Base-by-base conservation (phyloP, 2,113 vertebrate species). In the Actinemys pallida region DNA sequence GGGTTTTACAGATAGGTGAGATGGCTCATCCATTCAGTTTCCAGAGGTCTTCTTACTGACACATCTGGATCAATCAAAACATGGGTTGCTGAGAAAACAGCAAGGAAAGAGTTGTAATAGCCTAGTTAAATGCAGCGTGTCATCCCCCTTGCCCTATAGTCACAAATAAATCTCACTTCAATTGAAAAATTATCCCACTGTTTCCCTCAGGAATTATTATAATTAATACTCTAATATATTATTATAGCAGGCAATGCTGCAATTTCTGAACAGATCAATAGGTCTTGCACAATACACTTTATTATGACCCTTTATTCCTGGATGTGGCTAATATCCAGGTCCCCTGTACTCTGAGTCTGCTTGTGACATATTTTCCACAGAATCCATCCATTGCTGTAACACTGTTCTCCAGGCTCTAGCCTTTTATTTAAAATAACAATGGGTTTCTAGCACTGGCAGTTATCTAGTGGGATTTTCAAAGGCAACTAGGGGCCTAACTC, bases 401-500 rank as follows among this genome's bases (percentile, higher is more conserved):
- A 24, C 1, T 16, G 2, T 2, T 12, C 0, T 0, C 31, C 54
- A 29, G 19, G 2, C 45, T 35, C 31, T 29, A 10, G 69, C 29
- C 31, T 76, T 93, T 94, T 83, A 93, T 96, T 96, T 57, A 35
- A 92, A 85, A 31, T 24, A 72, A 52, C 9, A 62, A 65, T 2
- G 22, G 1, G 3, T 69, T 83, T 12, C 57, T n/a, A 79, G 65
- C 50, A 84, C 56, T 0, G 14, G 17, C 65, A n/a, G 17, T 16
- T n/a, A 8, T 19, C 8, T 19, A n/a, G 31, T 69, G 13, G 35
- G 39, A 75, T 75, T 75, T 75, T 75, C 39, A 75, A 42, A 42
- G 8, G 9, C 10, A 75, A 20, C 10, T 22, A 20, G 39, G 20
- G n/a, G 69, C 19, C 20, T 75, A 65, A 35, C 6, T 65, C n/a